Conservation (phyloP, 2,888 invertebrate species). For the Zelleria hepariella region DNA sequence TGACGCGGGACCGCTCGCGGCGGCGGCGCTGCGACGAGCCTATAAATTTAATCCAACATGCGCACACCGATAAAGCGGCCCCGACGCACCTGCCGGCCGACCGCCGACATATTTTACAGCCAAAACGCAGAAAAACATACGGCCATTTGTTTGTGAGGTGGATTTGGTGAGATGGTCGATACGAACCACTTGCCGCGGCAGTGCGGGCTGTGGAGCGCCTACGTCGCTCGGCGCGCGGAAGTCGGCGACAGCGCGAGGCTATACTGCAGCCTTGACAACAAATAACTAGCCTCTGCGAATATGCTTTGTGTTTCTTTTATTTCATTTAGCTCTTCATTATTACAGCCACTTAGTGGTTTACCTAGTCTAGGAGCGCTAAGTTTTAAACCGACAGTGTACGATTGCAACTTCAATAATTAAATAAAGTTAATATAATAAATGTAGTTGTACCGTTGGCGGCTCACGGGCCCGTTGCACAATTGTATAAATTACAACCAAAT, state of each 20-base stretch:
- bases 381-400: not conserved
- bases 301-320: not conserved
- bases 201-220: not conserved
- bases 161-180: not conserved
- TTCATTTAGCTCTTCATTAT: not conserved
- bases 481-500: not conserved
- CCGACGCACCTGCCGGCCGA: constrained; percentile 42
- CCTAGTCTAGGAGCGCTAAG: not conserved
- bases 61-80: constrained; percentile 40
- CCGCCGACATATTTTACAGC: constrained; percentile 45
- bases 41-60: constrained; percentile 50
- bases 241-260: not conserved
- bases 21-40: constrained; percentile 41
- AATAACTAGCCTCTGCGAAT: not conserved
- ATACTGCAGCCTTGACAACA: not conserved
- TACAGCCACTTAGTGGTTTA: not conserved
- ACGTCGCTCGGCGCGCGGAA: not conserved
- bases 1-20: constrained; percentile 42
- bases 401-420: not conserved
- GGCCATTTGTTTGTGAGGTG: constrained; percentile 12
- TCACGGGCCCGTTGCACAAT: not conserved
- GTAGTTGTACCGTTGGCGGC: not conserved
- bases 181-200: not conserved
- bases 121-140: constrained; percentile 50
- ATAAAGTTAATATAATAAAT: not conserved